Percentiles rank a stretch among this genome's conserved stretches.
phyloP scores from a whole-genome alignment of 2,797 vertebrate species.

The Salarias fasciatus region DNA sequence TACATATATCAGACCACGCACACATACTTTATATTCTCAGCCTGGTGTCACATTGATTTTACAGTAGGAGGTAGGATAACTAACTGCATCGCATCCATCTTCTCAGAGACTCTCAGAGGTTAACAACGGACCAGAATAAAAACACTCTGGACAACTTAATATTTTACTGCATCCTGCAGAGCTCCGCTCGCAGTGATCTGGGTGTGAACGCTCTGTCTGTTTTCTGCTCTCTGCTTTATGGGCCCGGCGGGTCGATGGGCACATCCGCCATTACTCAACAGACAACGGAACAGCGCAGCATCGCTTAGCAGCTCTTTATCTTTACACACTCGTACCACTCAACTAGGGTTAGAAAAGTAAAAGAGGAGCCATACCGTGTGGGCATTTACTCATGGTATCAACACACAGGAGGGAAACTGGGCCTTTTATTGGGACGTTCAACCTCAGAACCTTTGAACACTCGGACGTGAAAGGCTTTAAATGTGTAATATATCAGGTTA shows the following conservation, averaged over 20 bases:
- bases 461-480: too few relatives aligned
- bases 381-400: not conserved
- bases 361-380: constrained; percentile 24
- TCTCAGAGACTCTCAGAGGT: not conserved
- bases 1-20: too few relatives aligned
- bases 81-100: constrained; percentile 1
- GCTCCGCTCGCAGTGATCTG: constrained; percentile 11
- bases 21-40: not conserved
- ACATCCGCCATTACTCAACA: constrained; percentile 52
- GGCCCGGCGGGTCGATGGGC: constrained; percentile 50
- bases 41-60: constrained; percentile 3
- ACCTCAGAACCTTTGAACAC: too few relatives aligned
- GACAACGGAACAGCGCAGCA: constrained; percentile 33
- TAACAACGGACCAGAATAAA: constrained; percentile 9
- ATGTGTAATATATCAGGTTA: too few relatives aligned
- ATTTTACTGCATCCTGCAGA: constrained; percentile 19
- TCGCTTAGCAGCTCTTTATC: constrained; percentile 63
- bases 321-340: constrained; percentile 52
- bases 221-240: constrained; percentile 44
- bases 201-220: constrained; percentile 42
- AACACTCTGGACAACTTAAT: not conserved
- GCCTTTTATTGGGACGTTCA: not conserved
- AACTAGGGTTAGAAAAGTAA: constrained; percentile 59
- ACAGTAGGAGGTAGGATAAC: not conserved
- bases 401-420: not conserved